A percentile compares a stretch with the other conserved stretches of the same genome.
These are phyloP conservation scores for Erythrocebus patas DNA, from an alignment of 2,113 vertebrate genomes.

Conservation along the genomic window DNA sequence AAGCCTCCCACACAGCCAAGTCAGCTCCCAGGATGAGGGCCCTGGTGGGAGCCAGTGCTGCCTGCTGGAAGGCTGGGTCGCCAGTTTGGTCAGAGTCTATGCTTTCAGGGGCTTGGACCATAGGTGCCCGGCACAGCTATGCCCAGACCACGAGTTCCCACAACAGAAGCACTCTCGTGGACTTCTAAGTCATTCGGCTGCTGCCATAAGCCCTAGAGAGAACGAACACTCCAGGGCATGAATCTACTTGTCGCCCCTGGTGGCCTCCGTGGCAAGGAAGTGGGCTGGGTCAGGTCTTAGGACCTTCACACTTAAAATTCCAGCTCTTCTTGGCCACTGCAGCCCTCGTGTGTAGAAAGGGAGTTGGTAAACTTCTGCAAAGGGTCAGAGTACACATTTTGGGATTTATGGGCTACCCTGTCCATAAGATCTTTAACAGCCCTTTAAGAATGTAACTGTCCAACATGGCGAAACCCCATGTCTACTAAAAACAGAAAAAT, in stretches of 20 bases:
- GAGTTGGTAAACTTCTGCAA: not conserved
- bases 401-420: not conserved
- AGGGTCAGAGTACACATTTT: not conserved
- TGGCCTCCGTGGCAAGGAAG: not conserved
- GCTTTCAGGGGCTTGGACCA: not conserved
- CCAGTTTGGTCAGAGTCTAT: not conserved
- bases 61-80: not conserved
- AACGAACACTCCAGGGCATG: not conserved
- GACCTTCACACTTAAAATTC: not conserved
- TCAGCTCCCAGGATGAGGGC: not conserved
- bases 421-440: not conserved
- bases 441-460: not conserved
- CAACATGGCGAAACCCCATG: no score
- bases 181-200: not conserved
- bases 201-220: not conserved
- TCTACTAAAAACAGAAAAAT: no score
- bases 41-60: not conserved
- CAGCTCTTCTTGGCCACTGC: not conserved
- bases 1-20: not conserved
- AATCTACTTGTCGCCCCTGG: not conserved
- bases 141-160: not conserved
- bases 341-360: not conserved
- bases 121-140: not conserved
- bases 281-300: not conserved
- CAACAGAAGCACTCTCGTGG: not conserved